phyloP scores from a whole-genome alignment of 2,113 vertebrate species.

The Heterocephalus glaber region DNA sequence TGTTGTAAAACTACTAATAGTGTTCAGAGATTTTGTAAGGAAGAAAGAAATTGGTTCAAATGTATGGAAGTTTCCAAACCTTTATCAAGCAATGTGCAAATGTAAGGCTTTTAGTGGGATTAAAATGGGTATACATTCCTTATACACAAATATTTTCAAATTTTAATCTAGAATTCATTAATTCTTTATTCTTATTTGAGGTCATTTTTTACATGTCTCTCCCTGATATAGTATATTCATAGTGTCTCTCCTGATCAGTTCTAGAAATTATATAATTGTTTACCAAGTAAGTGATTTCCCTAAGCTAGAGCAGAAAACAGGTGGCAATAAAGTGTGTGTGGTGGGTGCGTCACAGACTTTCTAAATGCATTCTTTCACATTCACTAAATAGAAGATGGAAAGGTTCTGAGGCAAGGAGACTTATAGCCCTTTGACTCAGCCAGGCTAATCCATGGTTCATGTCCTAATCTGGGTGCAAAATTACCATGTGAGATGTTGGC shows the following conservation, averaged over 20 bases:
- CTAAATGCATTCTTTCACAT: background rate
- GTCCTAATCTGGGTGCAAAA: background rate
- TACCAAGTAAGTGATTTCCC: background rate
- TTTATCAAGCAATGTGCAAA: background rate
- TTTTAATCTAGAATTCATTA: background rate
- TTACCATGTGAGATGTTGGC: background rate
- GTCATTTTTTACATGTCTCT: background rate
- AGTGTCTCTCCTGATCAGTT: background rate
- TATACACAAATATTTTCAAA: background rate
- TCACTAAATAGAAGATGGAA: background rate
- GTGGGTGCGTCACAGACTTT: background rate
- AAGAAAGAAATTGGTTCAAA: background rate
- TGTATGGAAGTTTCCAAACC: background rate
- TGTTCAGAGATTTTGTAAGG: background rate
- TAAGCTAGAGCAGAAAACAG: background rate
- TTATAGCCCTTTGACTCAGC: background rate
- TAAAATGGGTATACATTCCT: background rate
- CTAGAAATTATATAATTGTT: background rate
- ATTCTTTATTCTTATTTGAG: background rate
- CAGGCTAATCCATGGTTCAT: background rate
- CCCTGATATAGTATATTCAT: background rate
- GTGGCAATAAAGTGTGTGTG: background rate
- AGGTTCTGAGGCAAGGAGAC: background rate
- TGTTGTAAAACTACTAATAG: background rate
- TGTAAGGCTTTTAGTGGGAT: background rate